Base-by-base conservation (phyloP, 2,797 vertebrate species). In the Phoeniculus purpureus region DNA sequence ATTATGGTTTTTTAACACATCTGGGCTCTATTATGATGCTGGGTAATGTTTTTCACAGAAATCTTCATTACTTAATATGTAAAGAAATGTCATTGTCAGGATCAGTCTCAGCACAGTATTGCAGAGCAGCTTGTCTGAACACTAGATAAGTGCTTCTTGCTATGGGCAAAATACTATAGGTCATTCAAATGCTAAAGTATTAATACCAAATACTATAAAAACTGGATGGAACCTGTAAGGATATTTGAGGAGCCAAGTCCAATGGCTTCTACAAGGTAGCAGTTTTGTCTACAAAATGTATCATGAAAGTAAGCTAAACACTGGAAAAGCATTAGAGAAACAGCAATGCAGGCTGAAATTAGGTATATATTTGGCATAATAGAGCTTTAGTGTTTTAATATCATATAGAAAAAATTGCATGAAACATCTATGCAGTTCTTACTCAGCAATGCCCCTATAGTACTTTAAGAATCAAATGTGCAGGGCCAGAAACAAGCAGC, bases 1-100 rank as follows among this genome's bases (percentile, higher is more conserved):
- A 79, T 9, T 71, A 34, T 88, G 74, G 43, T 89, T 90, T 93
- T 90, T 59, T 81, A 96, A 81, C 81, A 90, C 91, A 96, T 95
- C 91, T 95, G 94, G 78, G 45, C 72, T 86, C 85, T 89, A 58
- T 95, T 92, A 88, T 64, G 58, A 95, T 92, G 64, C 68, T 84
- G 87, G 29, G 71, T 84, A 90, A 88, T 92, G 78, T 80, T 91
- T 96, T 92, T 95, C 83, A 76, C 68, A 71, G 91, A 84, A 84
- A 83, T 79, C 67, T 51, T 82, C 12, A 3, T 86, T 88, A 61
- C 91, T 90, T 90, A 86, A 61, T 68, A 31, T 68, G 29, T 52
- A 51, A 73, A 89, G 70, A 85, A 91, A 66, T 78, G 55, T 73
- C 76, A 83, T 43, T 78, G 68, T 87, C 51, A 16, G 40, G 79